Evolutionary conservation across 2,797 vertebrate species (phyloP).

Genomic region (Holocentrus rufus): DNA sequence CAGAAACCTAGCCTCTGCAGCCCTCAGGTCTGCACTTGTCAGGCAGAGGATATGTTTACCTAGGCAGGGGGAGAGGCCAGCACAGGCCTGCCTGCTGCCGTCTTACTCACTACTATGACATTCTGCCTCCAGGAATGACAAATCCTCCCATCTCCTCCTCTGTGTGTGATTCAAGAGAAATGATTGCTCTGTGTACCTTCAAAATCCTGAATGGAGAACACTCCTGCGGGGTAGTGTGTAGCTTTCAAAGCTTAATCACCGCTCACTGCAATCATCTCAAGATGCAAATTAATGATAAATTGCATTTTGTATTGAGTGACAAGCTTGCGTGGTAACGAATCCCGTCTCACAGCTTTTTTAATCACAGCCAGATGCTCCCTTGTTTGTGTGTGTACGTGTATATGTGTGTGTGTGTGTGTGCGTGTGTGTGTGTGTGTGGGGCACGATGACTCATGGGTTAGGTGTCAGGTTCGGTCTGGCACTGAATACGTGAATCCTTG

Average conservation of each 20-base stretch:
- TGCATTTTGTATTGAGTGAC: conserved; percentile 60
- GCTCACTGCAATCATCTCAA: conserved; percentile 67
- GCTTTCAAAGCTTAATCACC: conserved; percentile 60
- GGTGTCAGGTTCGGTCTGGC: conserved; percentile 61
- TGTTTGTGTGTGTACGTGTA: background rate
- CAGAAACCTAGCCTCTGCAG: conserved; percentile 52
- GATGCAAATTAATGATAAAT: conserved; percentile 68
- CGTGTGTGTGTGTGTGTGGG: conserved; percentile 53
- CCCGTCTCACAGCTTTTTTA: conserved; percentile 67
- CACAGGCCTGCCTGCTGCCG: conserved; percentile 75
- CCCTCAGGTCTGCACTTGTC: conserved; percentile 79
- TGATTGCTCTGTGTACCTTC: conserved; percentile 63
- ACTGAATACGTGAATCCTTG: conserved; percentile 41
- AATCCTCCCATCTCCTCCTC: conserved; percentile 67
- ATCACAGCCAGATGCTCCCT: conserved; percentile 48
- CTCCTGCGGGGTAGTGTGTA: conserved; percentile 38
- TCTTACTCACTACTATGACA: conserved; percentile 79
- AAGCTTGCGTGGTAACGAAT: conserved; percentile 64
- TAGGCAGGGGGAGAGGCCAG: conserved; percentile 69
- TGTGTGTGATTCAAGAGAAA: conserved; percentile 58
- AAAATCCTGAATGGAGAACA: conserved; percentile 70
- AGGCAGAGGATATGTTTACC: conserved; percentile 79
- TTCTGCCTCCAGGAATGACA: conserved; percentile 75
- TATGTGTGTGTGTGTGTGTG: conserved; percentile 25
- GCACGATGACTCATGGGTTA: conserved; percentile 42